These are phyloP conservation scores for Lapara coniferarum DNA, from an alignment of 2,888 invertebrate genomes.

Conservation along the genomic window DNA sequence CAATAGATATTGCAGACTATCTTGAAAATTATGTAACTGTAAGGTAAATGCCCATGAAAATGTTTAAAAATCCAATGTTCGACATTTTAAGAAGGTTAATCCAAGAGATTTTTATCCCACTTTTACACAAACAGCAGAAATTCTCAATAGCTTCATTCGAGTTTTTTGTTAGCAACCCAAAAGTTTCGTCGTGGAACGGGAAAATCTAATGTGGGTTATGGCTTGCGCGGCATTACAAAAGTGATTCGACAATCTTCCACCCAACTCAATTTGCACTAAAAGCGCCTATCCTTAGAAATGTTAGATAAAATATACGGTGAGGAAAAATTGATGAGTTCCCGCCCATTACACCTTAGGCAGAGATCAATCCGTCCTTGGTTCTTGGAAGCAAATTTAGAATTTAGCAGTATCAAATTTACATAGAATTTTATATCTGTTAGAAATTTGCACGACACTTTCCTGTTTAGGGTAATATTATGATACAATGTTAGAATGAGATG, in stretches of 20 bases:
- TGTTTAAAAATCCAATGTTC: background rate
- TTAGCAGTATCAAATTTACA: background rate
- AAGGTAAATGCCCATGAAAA: too few species aligned
- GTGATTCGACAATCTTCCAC: slow-evolving; percentile 34
- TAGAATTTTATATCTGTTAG: slow-evolving; percentile 18
- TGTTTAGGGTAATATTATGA: background rate
- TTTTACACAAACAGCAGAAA: slow-evolving; percentile 21
- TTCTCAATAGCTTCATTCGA: slow-evolving; percentile 10
- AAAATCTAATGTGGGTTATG: slow-evolving; percentile 19
- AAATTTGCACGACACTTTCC: slow-evolving; percentile 2
- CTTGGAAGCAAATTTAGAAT: background rate
- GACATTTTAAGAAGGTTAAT: slow-evolving; percentile 1
- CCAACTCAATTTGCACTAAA: slow-evolving; percentile 58
- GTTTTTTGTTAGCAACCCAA: slow-evolving; percentile 25
- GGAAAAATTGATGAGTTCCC: slow-evolving; percentile 53
- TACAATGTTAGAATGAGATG: background rate
- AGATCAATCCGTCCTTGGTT: slow-evolving; percentile 14
- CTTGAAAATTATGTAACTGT: too few species aligned
- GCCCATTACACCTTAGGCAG: slow-evolving; percentile 34
- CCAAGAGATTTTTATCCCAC: slow-evolving; percentile 10
- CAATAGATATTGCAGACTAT: too few species aligned
- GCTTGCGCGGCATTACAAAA: slow-evolving; percentile 31
- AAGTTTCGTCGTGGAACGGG: slow-evolving; percentile 5
- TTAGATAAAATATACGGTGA: slow-evolving; percentile 48
- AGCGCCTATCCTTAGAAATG: slow-evolving; percentile 43